These are phyloP conservation scores for Diarsia brunnea DNA, from an alignment of 2,888 invertebrate species.

Conservation along the genomic window DNA sequence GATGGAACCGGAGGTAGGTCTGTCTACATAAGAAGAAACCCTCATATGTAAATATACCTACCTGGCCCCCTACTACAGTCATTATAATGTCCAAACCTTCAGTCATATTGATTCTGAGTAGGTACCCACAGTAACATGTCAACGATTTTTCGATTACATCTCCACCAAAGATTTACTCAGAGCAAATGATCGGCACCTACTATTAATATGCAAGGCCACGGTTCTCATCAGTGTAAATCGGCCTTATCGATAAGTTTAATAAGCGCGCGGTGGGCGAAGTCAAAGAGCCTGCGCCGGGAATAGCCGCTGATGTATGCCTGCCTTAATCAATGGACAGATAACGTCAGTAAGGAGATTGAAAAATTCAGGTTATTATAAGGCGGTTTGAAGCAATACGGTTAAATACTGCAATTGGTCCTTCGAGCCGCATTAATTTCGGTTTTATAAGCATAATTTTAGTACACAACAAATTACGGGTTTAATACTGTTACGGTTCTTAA, in stretches of 20 bases:
- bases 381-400: slow-evolving; percentile 36
- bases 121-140: background rate
- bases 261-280: slow-evolving; percentile 67
- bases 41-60: no score
- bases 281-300: slow-evolving; percentile 70
- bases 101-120: background rate
- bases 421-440: slow-evolving; percentile 35
- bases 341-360: slow-evolving; percentile 69
- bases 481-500: slow-evolving; percentile 46
- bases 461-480: slow-evolving; percentile 35
- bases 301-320: slow-evolving; percentile 71
- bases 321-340: slow-evolving; percentile 77
- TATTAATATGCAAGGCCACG: slow-evolving; percentile 79
- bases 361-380: slow-evolving; percentile 63
- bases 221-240: slow-evolving; percentile 81
- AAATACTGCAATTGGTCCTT: slow-evolving; percentile 53
- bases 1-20: no score
- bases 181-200: slow-evolving; percentile 51
- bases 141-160: slow-evolving; percentile 41
- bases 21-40: no score
- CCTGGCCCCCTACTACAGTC: no score
- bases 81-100: background rate
- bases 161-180: slow-evolving; percentile 43
- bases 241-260: slow-evolving; percentile 78
- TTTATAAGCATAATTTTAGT: slow-evolving; percentile 44